Evolutionary conservation across 2,888 invertebrate species (phyloP).

Genomic region (Drosophila suboccidentalis): DNA sequence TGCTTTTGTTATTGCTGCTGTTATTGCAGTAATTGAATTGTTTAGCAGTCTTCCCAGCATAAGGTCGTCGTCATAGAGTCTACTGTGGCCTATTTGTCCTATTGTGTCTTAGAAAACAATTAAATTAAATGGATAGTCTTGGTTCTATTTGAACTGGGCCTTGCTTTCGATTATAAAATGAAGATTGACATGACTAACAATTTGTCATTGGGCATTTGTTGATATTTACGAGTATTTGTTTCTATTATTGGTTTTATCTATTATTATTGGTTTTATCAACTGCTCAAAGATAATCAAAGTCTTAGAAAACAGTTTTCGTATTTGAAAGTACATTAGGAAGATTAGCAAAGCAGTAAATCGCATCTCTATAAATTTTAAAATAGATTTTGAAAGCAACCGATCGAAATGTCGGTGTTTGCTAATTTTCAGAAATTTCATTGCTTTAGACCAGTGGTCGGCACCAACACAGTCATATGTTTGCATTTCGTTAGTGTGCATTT

Average conservation of each 20-base stretch:
- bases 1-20: slow-evolving; percentile 16
- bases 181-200: slow-evolving; percentile 18
- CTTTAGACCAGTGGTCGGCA: no score
- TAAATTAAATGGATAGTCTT: slow-evolving; percentile 22
- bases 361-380: no score
- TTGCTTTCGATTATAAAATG: slow-evolving; percentile 17
- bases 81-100: slow-evolving; percentile 17
- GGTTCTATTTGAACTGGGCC: slow-evolving; percentile 11
- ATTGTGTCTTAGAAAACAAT: slow-evolving; percentile 33
- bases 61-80: slow-evolving; percentile 15
- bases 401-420: no score
- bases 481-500: no score
- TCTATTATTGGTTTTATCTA: background rate
- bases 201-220: slow-evolving; percentile 4
- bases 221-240: slow-evolving; percentile 6
- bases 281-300: background rate
- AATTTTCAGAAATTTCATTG: no score
- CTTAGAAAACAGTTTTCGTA: background rate
- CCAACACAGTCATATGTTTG: no score
- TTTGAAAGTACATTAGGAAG: background rate
- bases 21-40: slow-evolving; percentile 50
- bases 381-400: no score
- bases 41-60: slow-evolving; percentile 21
- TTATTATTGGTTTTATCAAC: background rate
- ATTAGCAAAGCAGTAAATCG: background rate